Evolutionary conservation across 2,888 invertebrate genomes (phyloP).

Genomic region (Brenthis ino): DNA sequence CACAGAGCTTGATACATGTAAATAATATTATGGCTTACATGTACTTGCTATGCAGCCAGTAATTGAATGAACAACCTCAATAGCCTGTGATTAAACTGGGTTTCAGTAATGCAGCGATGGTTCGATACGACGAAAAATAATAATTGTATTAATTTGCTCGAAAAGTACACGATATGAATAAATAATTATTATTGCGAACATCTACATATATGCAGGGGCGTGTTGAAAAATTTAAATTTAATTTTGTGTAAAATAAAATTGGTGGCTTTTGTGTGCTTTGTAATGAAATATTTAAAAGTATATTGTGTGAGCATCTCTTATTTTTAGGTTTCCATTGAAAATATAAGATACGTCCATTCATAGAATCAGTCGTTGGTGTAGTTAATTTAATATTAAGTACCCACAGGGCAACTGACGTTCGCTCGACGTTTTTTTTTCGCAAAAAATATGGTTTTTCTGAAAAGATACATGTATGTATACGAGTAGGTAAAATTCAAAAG

Average conservation of each 20-base stretch:
- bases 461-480: no score
- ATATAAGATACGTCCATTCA: no score
- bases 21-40: constrained; percentile 4
- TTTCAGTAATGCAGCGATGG: background rate
- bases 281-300: constrained; percentile 13
- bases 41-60: background rate
- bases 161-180: background rate
- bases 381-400: no score
- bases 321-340: no score
- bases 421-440: no score
- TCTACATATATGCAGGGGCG: background rate
- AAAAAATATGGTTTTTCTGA: no score
- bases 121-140: constrained; percentile 3
- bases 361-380: no score
- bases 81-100: constrained; percentile 5
- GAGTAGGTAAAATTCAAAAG: no score
- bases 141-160: background rate
- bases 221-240: constrained; percentile 1
- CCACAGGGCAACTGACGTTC: no score
- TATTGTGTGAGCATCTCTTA: no score
- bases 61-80: constrained; percentile 3
- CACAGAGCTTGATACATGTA: constrained; percentile 7
- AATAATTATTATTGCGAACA: background rate
- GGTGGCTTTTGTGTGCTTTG: background rate
- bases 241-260: constrained; percentile 6